Percentiles rank a stretch among this genome's conserved stretches.
Conservation (phyloP, 2,113 vertebrate genomes). For the Xiphophorus hellerii region DNA sequence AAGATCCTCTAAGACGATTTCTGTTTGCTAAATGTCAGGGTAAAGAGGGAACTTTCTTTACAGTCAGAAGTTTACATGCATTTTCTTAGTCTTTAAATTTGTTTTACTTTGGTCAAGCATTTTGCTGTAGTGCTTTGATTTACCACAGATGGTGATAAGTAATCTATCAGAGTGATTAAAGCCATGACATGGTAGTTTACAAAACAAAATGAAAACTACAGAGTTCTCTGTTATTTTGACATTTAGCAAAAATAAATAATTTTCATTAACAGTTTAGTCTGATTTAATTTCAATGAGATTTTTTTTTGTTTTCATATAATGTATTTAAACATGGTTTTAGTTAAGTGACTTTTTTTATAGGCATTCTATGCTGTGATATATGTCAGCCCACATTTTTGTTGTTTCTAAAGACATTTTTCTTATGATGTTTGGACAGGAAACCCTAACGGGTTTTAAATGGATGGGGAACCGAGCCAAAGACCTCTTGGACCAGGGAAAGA, state of each 20-base stretch:
- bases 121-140: too few relatives aligned
- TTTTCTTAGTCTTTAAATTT: too few relatives aligned
- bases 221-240: background rate
- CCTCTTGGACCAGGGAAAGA: constrained; percentile 90
- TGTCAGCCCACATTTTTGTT: background rate
- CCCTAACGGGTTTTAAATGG: constrained; percentile 98
- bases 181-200: background rate
- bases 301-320: background rate
- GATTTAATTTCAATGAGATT: too few relatives aligned
- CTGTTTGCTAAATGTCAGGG: too few relatives aligned
- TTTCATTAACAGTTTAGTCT: background rate
- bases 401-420: background rate
- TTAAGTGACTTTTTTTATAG: background rate
- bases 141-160: too few relatives aligned
- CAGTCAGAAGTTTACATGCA: too few relatives aligned
- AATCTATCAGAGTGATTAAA: too few relatives aligned
- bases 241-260: background rate
- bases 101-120: too few relatives aligned
- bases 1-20: too few relatives aligned
- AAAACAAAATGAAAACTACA: too few relatives aligned
- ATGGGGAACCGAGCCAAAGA: constrained; percentile 95
- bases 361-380: background rate
- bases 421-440: constrained; percentile 83
- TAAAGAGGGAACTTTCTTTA: too few relatives aligned
- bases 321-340: background rate